Evolutionary conservation across 2,888 invertebrate species (phyloP), one percentile per base, ranked within the genome.

Genomic region (Lordiphosa fenestrarum): DNA sequence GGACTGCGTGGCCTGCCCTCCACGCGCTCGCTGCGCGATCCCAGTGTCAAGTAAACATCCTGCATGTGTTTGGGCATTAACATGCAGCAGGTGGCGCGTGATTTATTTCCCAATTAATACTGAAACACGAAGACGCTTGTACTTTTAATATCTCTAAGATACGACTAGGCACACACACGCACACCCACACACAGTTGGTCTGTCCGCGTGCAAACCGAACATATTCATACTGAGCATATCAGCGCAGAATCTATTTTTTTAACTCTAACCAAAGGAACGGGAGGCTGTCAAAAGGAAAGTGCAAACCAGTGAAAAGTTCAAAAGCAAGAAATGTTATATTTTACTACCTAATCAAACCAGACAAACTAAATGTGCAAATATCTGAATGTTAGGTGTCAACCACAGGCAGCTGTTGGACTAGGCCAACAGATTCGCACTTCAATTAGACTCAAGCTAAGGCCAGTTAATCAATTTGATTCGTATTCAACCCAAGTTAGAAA

Each of bases 11-110:
- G 92, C 12, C 90, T 93, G 66, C 92, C 93, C 36, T 93, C 93
- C 75, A 92, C 93, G 5, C 91, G 93, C 59, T 94, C 94, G 59
- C 90, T 94, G 71, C 92, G 93, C 84, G 91, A 91, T 67, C 69
- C 84, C 21, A 83, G 68, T 50, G 57, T 42, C 30, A 83, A 81
- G 61, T 81, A 73, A 63, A 37, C 36, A 44, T 15, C 39, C 21
- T 21, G 48, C 21, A 37, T 48, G 23, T 48, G 50, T 50, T 49
- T 48, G 50, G 51, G 46, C 50, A 40, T 66, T 41, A 59, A 57
- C 74, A 70, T 63, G 66, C 73, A 57, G 48, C 61, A 53, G 57
- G 41, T 58, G 57, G 55, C 65, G 69, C 69, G 73, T 83, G 77
- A 81, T 73, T 73, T 83, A 76, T 81, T 84, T 69, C 51, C 73